Base-by-base conservation (phyloP, 2,888 invertebrate genomes). In the Trimorus sp. region DNA sequence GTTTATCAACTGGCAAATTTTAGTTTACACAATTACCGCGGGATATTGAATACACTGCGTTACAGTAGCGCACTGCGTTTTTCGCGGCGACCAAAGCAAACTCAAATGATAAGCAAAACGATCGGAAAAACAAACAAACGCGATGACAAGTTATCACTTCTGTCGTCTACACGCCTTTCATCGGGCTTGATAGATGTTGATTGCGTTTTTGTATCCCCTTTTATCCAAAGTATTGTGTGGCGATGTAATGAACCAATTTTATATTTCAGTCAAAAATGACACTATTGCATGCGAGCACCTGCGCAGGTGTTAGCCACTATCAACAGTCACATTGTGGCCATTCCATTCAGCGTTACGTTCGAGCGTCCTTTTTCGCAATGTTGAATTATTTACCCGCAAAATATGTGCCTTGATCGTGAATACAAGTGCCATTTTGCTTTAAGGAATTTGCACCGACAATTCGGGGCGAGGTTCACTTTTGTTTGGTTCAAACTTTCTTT, bases 61-160 rank as follows among this genome's bases (percentile, higher is more conserved):
- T 45, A 62, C 45, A 62, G 15, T 7, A 6, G 15, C 11, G 40
- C 7, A 14, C 45, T 51, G 11, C 37, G 42, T 53, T 60, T 76
- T 76, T 73, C 38, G 15, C 54, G 9, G 1, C 8, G 38, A 54
- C 60, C 26, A 48, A 56, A 56, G 63, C 69, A 70, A 56, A 76
- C 70, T 38, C 56, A 56, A 51, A 69, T 70, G 65, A 78, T 78
- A 71, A 78, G 71, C 60, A 65, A 60, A 26, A 40, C 70, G 60
- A 65, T 66, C 48, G 78, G 71, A 71, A 68, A 62, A 54, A 65
- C 51, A 63, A 48, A 76, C 49, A 60, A 65, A 71, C 71, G 54
- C 66, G 63, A 71, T 78, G 65, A 71, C 71, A 78, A 78, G 78
- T 78, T 73, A 78, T 78, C 78, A 78, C 62, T 79, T 68, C 54